Conservation (phyloP, 2,797 vertebrate genomes). For the Ciconia nigra region DNA sequence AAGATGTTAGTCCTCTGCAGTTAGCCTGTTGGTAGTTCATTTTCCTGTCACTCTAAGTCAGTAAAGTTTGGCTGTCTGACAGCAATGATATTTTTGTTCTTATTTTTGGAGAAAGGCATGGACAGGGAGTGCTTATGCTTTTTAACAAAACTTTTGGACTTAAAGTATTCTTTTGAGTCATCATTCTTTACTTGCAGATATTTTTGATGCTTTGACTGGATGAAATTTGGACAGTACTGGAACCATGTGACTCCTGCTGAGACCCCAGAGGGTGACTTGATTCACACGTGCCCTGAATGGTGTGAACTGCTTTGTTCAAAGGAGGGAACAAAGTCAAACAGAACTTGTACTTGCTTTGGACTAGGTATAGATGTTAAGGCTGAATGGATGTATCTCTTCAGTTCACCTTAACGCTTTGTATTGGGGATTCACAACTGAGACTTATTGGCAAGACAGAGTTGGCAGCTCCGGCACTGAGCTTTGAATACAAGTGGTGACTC, state of each 20-base stretch:
- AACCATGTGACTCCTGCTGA: neutral
- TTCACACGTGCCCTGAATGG: neutral
- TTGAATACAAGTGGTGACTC: neutral
- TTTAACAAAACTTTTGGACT: neutral
- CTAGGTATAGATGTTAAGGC: neutral
- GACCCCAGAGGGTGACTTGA: neutral
- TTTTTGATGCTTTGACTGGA: neutral
- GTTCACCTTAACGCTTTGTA: neutral
- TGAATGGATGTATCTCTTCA: neutral
- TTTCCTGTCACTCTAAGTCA: conserved; percentile 6
- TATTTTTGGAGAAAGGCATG: neutral
- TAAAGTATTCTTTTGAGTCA: neutral
- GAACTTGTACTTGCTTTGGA: neutral
- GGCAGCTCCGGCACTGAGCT: neutral
- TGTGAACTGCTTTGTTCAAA: neutral
- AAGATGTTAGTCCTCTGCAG: conserved; percentile 32
- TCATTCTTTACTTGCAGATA: neutral
- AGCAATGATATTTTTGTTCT: neutral
- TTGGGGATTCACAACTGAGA: neutral
- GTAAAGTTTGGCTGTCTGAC: conserved; percentile 28
- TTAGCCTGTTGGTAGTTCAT: conserved; percentile 14
- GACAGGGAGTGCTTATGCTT: neutral
- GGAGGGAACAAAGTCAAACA: neutral
- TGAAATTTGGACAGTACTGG: neutral
- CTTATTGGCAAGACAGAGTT: neutral